phyloP scores from a whole-genome alignment of 1,140 invertebrate species.

The Trachelipus rathkii region DNA sequence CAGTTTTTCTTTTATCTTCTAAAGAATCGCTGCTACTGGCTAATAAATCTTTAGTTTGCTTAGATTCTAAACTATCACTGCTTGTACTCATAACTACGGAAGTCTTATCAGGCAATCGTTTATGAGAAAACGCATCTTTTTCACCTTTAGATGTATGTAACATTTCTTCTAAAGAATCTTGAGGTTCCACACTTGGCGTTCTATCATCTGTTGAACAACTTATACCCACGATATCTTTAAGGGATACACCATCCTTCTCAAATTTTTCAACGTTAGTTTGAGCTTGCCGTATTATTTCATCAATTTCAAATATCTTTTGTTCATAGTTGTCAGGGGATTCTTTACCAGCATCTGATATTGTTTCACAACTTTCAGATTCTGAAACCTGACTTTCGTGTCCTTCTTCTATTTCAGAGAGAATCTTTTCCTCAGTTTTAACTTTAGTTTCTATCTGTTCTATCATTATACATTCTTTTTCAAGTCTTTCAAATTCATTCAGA shows the following conservation, averaged over 20 bases:
- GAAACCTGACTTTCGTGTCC: constrained; percentile 62
- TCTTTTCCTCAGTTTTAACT: constrained; percentile 74
- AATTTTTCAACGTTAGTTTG: constrained; percentile 65
- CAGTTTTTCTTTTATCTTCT: constrained; percentile 50
- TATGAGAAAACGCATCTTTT: background rate
- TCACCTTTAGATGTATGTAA: background rate
- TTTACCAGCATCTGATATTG: constrained; percentile 54
- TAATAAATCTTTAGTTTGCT: constrained; percentile 38
- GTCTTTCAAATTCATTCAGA: constrained; percentile 86
- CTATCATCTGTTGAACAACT: constrained; percentile 43
- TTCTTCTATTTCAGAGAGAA: constrained; percentile 68
- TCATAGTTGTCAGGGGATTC: constrained; percentile 63
- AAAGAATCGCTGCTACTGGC: constrained; percentile 54
- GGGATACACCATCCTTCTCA: constrained; percentile 48
- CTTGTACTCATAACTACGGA: constrained; percentile 57
- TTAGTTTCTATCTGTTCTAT: constrained; percentile 73
- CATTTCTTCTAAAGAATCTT: constrained; percentile 43
- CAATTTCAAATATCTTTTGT: constrained; percentile 66
- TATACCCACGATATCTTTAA: constrained; percentile 50
- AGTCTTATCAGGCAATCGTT: background rate
- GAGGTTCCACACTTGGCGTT: constrained; percentile 39
- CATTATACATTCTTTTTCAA: constrained; percentile 81
- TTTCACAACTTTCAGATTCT: constrained; percentile 65
- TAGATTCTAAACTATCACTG: constrained; percentile 61
- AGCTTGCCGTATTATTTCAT: constrained; percentile 67